Evolutionary conservation across 2,113 vertebrate genomes (phyloP).

Genomic region (Sander vitreus): DNA sequence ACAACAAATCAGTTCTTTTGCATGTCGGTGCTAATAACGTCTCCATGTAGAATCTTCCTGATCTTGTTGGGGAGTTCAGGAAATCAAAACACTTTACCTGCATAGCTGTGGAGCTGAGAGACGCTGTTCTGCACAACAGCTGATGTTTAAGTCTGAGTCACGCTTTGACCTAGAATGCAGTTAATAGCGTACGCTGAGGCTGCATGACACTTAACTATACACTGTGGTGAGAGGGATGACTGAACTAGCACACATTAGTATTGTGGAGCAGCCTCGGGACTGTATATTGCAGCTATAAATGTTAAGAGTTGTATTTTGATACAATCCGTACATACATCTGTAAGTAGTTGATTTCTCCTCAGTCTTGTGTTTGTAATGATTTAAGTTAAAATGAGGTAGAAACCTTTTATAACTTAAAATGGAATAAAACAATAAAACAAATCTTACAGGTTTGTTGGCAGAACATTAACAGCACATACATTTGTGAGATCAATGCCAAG

Average conservation of each 20-base stretch:
- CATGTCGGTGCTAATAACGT: slow-evolving; percentile 41
- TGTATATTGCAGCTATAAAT: neutral
- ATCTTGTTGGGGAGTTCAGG: slow-evolving; percentile 21
- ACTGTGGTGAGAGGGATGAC: slow-evolving; percentile 41
- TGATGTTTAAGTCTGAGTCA: slow-evolving; percentile 56
- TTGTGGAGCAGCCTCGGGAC: slow-evolving; percentile 31
- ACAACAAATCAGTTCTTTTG: slow-evolving; percentile 25
- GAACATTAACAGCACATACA: neutral
- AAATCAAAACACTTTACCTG: slow-evolving; percentile 59
- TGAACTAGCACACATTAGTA: slow-evolving; percentile 39
- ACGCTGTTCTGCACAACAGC: slow-evolving; percentile 13
- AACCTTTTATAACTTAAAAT: neutral
- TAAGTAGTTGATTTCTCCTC: neutral
- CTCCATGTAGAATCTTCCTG: slow-evolving; percentile 18
- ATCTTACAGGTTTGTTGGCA: slow-evolving; percentile 20
- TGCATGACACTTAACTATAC: slow-evolving; percentile 49
- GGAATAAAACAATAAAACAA: no score
- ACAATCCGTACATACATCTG: neutral
- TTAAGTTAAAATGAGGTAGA: neutral
- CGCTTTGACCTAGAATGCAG: slow-evolving; percentile 67
- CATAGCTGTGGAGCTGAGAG: slow-evolving; percentile 3
- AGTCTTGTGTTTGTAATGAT: neutral
- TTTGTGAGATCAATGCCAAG: slow-evolving; percentile 9
- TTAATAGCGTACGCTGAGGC: slow-evolving; percentile 45
- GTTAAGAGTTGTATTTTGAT: neutral